Conservation (phyloP, 64 coral and sea anemone species). For the Montipora sp. region DNA sequence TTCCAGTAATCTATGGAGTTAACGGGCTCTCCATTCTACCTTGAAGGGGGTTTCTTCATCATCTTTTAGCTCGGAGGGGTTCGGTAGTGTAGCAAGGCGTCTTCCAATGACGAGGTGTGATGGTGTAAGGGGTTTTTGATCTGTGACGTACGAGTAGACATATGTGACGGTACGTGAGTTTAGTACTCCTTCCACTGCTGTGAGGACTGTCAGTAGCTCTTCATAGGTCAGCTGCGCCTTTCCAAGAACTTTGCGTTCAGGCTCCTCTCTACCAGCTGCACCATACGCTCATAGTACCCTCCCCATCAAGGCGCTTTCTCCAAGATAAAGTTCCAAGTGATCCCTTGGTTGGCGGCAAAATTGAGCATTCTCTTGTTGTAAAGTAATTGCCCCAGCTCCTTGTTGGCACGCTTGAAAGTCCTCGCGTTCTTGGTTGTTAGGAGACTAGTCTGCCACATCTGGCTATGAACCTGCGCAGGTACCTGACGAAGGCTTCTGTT, state of each 20-base stretch:
- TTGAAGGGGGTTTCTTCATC: slow-evolving; percentile 14
- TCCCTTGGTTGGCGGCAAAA: slow-evolving; percentile 52
- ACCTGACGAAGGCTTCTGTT: slow-evolving; percentile 67
- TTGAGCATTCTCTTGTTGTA: slow-evolving; percentile 17
- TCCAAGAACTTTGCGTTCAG: slow-evolving; percentile 55
- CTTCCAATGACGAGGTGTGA: slow-evolving; percentile 72
- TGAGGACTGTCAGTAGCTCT: slow-evolving; percentile 71
- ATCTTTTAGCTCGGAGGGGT: slow-evolving; percentile 14
- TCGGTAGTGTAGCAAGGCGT: slow-evolving; percentile 59
- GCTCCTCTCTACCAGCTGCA: slow-evolving; percentile 62
- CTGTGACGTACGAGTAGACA: slow-evolving; percentile 51
- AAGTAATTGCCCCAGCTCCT: slow-evolving; percentile 58
- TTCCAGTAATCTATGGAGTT: slow-evolving; percentile 39
- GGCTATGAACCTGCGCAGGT: slow-evolving; percentile 61
- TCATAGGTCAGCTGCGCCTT: slow-evolving; percentile 72
- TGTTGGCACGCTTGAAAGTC: slow-evolving; percentile 77
- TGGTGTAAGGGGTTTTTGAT: slow-evolving; percentile 52
- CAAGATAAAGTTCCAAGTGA: slow-evolving; percentile 74
- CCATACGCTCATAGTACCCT: slow-evolving; percentile 63
- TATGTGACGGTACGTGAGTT: slow-evolving; percentile 79
- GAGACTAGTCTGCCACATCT: slow-evolving; percentile 50
- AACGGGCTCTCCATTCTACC: slow-evolving; percentile 30
- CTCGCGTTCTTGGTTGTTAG: slow-evolving; percentile 74
- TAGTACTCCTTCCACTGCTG: slow-evolving; percentile 65
- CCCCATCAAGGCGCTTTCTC: slow-evolving; percentile 63